These are phyloP conservation scores for Anguilla pacifica DNA, from an alignment of 2,797 vertebrate genomes.

Conservation along the genomic window DNA sequence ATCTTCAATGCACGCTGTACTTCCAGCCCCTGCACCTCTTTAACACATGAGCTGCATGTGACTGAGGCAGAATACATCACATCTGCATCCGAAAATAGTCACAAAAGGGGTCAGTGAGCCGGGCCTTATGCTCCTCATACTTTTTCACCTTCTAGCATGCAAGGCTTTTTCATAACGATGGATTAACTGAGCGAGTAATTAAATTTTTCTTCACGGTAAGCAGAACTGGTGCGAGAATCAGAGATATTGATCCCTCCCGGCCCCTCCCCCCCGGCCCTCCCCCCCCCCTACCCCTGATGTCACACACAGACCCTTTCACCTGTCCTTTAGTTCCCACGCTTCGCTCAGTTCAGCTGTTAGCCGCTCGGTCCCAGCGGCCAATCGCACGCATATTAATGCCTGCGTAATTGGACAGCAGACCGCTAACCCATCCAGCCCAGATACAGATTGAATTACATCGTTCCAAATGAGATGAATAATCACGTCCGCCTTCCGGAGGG, in stretches of 20 bases:
- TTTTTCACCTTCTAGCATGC: conserved; percentile 13
- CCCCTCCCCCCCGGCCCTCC: conserved; percentile 34
- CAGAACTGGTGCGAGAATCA: conserved; percentile 40
- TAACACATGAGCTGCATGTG: no score
- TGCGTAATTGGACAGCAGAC: neutral
- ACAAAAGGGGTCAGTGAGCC: no score
- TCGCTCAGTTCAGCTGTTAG: neutral
- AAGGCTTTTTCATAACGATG: conserved; percentile 41
- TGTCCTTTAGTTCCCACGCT: conserved; percentile 23
- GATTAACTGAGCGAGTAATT: conserved; percentile 44
- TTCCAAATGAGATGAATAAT: neutral
- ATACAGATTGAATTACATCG: neutral
- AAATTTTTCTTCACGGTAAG: conserved; percentile 45
- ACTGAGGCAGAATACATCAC: no score
- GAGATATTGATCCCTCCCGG: conserved; percentile 55
- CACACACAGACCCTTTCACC: conserved; percentile 28
- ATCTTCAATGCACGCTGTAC: no score
- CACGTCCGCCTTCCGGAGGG: neutral
- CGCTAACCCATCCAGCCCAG: no score
- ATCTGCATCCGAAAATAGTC: no score
- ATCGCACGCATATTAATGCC: neutral
- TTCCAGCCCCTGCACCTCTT: no score
- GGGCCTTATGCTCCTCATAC: neutral
- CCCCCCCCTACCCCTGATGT: conserved; percentile 26
- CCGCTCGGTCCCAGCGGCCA: no score